phyloP scores from a whole-genome alignment of 1,140 invertebrate species.

The Cydia amplana region DNA sequence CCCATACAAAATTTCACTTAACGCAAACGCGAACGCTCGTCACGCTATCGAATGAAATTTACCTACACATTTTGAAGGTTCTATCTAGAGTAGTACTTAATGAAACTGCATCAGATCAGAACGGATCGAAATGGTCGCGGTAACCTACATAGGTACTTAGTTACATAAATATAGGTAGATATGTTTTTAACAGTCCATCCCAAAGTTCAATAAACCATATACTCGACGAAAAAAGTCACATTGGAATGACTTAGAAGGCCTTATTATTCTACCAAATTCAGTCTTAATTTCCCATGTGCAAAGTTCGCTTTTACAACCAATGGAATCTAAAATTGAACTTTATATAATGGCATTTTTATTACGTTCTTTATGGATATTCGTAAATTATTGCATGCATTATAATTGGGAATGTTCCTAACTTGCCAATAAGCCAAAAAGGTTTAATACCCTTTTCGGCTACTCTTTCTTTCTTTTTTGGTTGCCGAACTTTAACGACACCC shows the following conservation, averaged over 20 bases:
- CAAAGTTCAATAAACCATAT: constrained; percentile 3
- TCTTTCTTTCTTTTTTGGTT: neutral
- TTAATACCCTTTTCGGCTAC: neutral
- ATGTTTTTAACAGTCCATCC: neutral
- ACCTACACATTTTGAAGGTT: too few species aligned
- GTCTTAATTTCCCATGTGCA: neutral
- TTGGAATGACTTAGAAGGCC: neutral
- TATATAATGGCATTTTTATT: neutral
- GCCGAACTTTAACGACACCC: neutral
- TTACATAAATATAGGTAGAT: neutral
- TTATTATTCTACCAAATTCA: neutral
- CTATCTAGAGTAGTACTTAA: too few species aligned
- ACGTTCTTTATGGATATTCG: neutral
- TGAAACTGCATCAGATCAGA: too few species aligned
- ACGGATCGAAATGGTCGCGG: too few species aligned
- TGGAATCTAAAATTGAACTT: neutral
- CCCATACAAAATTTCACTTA: too few species aligned
- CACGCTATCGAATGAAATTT: too few species aligned
- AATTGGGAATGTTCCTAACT: neutral
- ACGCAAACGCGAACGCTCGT: too few species aligned
- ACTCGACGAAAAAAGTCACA: neutral
- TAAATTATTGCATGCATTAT: neutral
- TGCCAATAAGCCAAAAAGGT: constrained; percentile 6
- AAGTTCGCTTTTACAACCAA: neutral
- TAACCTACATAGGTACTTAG: too few species aligned